Base-by-base conservation (phyloP, 2,113 vertebrate species). In the Nematolebias whitei region DNA sequence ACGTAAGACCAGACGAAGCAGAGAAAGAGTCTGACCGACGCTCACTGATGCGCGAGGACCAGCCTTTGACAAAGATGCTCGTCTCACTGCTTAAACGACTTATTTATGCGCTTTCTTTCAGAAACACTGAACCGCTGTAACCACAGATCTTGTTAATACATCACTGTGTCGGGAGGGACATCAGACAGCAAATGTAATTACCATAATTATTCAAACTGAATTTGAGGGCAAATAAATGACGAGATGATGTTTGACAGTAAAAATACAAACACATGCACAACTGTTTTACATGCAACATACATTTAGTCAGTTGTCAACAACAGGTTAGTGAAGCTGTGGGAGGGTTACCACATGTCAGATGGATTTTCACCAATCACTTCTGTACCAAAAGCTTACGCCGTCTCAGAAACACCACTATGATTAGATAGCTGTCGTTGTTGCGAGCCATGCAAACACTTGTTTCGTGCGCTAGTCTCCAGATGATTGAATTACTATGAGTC, bases 121-220 rank as follows among this genome's bases (percentile, higher is more conserved):
- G 48, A 84, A 68, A 66, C 29, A 65, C 43, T 13, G 60, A 69
- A 53, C 18, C 1, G 56, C 80, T 77, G 55, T 15, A 32, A 71
- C 60, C 77, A 56, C 56, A 65, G 40, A 56, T 60, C 64, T 78
- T 77, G 82, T 79, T 85, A 79, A 82, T 84, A 71, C 60, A 78
- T 74, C 68, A 68, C 75, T 51, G 67, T 77, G 71, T 72, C 63
- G 65, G 67, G 54, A 62, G 45, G 48, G 68, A 66, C 58, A 74
- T 69, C 69, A 59, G 67, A 75, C 72, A 82, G 58, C 61, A 69
- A 76, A 87, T 62, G 66, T 71, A 83, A 86, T 88, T 83, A 82
- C 56, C 55, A 70, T 62, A 81, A 74, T 56, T 67, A 57, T 58
- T 71, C 66, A 59, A 53, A 65, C 64, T 56, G 55, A 80, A 76